Percentiles rank a stretch among this genome's conserved stretches.
Evolutionary conservation across 2,113 vertebrate species (phyloP).

Genomic region (Oxygymnocypris stewartii): DNA sequence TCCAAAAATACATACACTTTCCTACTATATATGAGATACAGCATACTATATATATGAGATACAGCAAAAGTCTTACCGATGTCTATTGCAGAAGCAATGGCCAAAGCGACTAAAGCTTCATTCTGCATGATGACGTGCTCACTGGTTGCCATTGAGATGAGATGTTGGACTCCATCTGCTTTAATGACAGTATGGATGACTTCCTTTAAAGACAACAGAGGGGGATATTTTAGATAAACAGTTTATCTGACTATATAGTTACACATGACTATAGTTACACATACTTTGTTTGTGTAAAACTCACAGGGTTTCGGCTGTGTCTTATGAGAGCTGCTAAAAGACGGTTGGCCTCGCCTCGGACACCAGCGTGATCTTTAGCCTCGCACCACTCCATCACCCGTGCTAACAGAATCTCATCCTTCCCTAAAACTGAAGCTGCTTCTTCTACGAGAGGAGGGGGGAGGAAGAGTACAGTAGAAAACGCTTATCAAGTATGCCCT

Average conservation of each 20-base stretch:
- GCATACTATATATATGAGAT: too few relatives aligned
- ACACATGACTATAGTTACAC: neutral
- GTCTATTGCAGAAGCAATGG: conserved; percentile 81
- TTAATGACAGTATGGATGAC: conserved; percentile 81
- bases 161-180: conserved; percentile 81
- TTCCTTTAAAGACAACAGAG: conserved; percentile 72
- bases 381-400: conserved; percentile 85
- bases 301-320: conserved; percentile 81
- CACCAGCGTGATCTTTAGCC: conserved; percentile 73
- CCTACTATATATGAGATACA: too few relatives aligned
- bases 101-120: conserved; percentile 83
- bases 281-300: conserved; percentile 30
- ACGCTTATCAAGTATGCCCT: too few relatives aligned
- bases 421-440: conserved; percentile 79
- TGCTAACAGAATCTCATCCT: conserved; percentile 74
- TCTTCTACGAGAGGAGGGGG: conserved; percentile 71
- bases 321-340: conserved; percentile 82
- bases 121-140: conserved; percentile 86
- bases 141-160: conserved; percentile 85
- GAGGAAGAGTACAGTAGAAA: neutral
- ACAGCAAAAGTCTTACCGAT: conserved; percentile 72
- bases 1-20: too few relatives aligned
- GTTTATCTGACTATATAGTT: too few relatives aligned
- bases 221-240: neutral
- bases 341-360: conserved; percentile 80